phyloP scores from a whole-genome alignment of 2,888 invertebrate genomes.

The Melolontha melolontha region DNA sequence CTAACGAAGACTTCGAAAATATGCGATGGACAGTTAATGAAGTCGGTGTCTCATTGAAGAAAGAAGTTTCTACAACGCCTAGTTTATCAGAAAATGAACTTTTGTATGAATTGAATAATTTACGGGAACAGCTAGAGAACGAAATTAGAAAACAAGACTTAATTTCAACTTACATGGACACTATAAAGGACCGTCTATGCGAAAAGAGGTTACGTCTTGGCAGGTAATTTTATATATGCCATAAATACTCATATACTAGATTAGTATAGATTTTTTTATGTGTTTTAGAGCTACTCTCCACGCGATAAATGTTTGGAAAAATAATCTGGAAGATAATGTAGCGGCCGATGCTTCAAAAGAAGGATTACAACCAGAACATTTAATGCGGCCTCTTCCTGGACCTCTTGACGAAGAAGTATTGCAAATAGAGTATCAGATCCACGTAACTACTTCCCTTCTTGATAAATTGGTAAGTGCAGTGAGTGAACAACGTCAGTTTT shows the following conservation, averaged over 20 bases:
- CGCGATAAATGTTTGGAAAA: slow-evolving; percentile 28
- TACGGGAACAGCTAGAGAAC: not conserved
- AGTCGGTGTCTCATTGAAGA: no score
- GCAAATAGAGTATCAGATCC: slow-evolving; percentile 32
- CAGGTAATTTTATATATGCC: not conserved
- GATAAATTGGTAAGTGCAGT: slow-evolving; percentile 24
- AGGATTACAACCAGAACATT: slow-evolving; percentile 4
- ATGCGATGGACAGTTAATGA: no score
- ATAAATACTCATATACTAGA: no score
- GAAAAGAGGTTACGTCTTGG: slow-evolving; percentile 20
- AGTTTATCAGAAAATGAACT: no score
- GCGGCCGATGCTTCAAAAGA: not conserved
- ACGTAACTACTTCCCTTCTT: slow-evolving; percentile 18
- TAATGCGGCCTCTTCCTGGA: not conserved
- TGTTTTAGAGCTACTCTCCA: slow-evolving; percentile 24
- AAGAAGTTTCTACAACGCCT: no score
- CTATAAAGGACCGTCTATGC: slow-evolving; percentile 20
- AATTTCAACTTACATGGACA: not conserved
- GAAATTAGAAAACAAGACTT: slow-evolving; percentile 7
- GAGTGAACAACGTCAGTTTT: no score
- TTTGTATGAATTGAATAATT: not conserved
- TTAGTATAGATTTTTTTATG: not conserved
- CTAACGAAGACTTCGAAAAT: not conserved
- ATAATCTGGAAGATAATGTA: slow-evolving; percentile 1
- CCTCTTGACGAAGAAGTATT: slow-evolving; percentile 32